Percentiles rank a stretch among this genome's conserved stretches.
Evolutionary conservation across 1,140 invertebrate species (phyloP).

Genomic region (Heliconius nattereri): DNA sequence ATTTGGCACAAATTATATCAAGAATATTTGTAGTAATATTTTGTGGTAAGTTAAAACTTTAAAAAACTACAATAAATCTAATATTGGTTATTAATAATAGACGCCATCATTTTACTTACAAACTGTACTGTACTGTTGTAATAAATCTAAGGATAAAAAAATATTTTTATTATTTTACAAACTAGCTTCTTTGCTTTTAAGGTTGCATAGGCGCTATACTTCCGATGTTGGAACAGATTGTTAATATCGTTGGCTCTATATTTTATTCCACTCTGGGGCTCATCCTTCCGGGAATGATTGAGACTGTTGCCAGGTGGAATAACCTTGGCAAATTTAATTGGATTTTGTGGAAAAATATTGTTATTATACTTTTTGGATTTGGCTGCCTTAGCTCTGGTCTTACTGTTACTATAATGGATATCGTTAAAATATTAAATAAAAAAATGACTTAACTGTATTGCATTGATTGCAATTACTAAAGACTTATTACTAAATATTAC

Average conservation of each 20-base stretch:
- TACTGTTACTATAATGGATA: slow-evolving; percentile 62
- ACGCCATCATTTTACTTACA: too few relatives aligned
- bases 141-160: slow-evolving; percentile 72
- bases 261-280: slow-evolving; percentile 92
- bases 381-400: slow-evolving; percentile 84
- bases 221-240: slow-evolving; percentile 92
- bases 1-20: slow-evolving; percentile 84
- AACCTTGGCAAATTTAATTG: slow-evolving; percentile 84
- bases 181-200: slow-evolving; percentile 55
- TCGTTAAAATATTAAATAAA: slow-evolving; percentile 46
- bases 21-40: slow-evolving; percentile 80
- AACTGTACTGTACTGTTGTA: too few relatives aligned
- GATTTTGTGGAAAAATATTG: slow-evolving; percentile 85
- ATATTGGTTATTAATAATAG: too few relatives aligned
- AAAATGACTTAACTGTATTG: not conserved
- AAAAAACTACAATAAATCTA: too few relatives aligned
- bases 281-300: slow-evolving; percentile 91
- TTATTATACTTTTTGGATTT: slow-evolving; percentile 83
- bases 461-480: too few relatives aligned
- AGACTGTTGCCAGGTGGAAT: slow-evolving; percentile 86
- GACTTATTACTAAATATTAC: too few relatives aligned
- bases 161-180: not conserved
- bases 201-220: slow-evolving; percentile 89
- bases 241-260: slow-evolving; percentile 92
- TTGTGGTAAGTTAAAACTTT: slow-evolving; percentile 56